Evolutionary conservation across 2,797 vertebrate species (phyloP).

Genomic region (Lemur catta): DNA sequence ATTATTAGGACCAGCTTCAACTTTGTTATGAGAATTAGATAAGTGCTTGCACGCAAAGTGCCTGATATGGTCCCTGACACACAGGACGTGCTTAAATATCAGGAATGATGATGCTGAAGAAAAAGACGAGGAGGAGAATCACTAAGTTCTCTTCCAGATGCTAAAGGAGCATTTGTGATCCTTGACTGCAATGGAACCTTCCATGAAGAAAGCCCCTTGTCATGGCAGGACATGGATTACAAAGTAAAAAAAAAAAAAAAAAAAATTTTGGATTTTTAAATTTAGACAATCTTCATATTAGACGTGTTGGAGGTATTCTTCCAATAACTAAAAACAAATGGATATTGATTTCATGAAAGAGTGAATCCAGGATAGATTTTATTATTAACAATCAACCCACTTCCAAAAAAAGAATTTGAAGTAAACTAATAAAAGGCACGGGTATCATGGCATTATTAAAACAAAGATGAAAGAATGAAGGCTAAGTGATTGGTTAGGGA

Average conservation of each 20-base stretch:
- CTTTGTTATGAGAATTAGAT: background rate
- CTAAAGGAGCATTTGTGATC: background rate
- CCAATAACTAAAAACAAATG: background rate
- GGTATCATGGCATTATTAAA: background rate
- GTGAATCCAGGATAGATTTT: background rate
- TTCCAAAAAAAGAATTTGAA: background rate
- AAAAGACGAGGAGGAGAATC: background rate
- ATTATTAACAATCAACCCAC: background rate
- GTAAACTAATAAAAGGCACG: background rate
- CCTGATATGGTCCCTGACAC: background rate
- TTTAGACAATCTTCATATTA: background rate
- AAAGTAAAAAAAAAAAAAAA: background rate
- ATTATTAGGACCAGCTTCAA: background rate
- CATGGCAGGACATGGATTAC: background rate
- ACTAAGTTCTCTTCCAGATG: background rate
- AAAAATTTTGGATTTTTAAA: background rate
- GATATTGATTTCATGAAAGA: slow-evolving; percentile 33
- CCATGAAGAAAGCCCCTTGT: background rate
- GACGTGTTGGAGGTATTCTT: background rate
- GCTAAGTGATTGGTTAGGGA: background rate
- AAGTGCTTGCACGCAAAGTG: background rate
- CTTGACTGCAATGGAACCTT: background rate
- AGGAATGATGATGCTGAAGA: background rate
- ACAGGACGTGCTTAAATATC: background rate
- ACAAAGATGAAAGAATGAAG: background rate